phyloP scores from a whole-genome alignment of 2,113 vertebrate species.

The Heterotis niloticus region DNA sequence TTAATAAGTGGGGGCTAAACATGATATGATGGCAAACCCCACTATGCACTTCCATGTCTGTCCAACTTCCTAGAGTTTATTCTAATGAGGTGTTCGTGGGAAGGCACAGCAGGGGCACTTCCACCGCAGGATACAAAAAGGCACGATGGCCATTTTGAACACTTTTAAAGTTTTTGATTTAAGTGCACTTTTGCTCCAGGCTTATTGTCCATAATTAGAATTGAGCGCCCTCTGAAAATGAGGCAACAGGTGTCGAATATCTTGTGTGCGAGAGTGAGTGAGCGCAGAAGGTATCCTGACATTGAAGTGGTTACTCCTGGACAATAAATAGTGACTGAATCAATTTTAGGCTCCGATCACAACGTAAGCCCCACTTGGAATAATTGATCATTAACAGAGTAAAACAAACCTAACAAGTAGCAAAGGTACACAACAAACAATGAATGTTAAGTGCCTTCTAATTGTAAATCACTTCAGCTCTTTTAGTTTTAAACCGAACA shows the following conservation, averaged over 20 bases:
- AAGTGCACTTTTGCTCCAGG: not conserved
- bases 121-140: not conserved
- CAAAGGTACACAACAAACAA: conserved; percentile 31
- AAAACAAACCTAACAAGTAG: conserved; percentile 42
- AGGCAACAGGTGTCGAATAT: not conserved
- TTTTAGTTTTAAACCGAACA: not conserved
- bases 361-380: conserved; percentile 41
- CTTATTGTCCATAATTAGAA: not conserved
- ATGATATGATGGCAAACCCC: conserved; percentile 21
- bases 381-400: conserved; percentile 46
- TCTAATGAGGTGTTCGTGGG: conserved; percentile 8
- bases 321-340: conserved; percentile 25
- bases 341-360: conserved; percentile 32
- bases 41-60: conserved; percentile 17
- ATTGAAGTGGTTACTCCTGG: conserved; percentile 30
- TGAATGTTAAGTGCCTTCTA: conserved; percentile 39
- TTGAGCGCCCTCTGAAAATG: not conserved
- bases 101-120: conserved; percentile 10
- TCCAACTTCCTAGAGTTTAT: not conserved
- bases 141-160: not conserved
- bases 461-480: conserved; percentile 32
- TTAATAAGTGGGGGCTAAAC: conserved; percentile 1
- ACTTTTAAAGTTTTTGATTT: not conserved
- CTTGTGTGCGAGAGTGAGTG: not conserved
- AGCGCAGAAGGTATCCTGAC: not conserved